Evolutionary conservation across 2,888 invertebrate species (phyloP).

Genomic region (Drosophila emarginata): DNA sequence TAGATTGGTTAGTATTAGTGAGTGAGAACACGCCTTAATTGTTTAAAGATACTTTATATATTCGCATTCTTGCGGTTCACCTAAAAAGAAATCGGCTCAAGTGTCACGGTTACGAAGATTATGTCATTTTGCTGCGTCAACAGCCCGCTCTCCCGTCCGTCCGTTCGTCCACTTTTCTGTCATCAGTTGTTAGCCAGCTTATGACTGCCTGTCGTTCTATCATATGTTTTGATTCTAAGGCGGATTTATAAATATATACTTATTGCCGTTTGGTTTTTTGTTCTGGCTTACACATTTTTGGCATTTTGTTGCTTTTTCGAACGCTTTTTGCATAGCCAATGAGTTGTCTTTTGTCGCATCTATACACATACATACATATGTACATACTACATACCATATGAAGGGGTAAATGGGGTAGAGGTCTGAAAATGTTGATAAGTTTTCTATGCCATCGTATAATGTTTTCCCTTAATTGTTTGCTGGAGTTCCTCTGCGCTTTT

Average conservation of each 20-base stretch:
- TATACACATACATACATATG: background rate
- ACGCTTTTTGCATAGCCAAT: slow-evolving; percentile 13
- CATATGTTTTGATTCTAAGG: slow-evolving; percentile 55
- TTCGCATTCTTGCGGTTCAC: slow-evolving; percentile 56
- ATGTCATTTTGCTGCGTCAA: slow-evolving; percentile 56
- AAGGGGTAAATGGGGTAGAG: background rate
- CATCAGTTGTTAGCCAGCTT: slow-evolving; percentile 35
- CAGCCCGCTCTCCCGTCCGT: slow-evolving; percentile 17
- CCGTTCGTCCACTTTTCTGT: slow-evolving; percentile 26
- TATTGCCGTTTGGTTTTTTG: slow-evolving; percentile 21
- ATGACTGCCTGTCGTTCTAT: slow-evolving; percentile 4
- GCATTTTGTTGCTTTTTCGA: slow-evolving; percentile 7
- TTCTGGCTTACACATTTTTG: slow-evolving; percentile 11
- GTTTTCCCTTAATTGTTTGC: slow-evolving; percentile 26
- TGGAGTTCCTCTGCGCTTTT: slow-evolving; percentile 11
- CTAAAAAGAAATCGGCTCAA: slow-evolving; percentile 53
- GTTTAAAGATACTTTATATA: slow-evolving; percentile 14
- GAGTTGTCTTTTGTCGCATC: slow-evolving; percentile 20
- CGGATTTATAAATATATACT: slow-evolving; percentile 43
- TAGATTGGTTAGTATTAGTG: slow-evolving; percentile 19
- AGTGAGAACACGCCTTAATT: slow-evolving; percentile 22
- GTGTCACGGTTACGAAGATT: slow-evolving; percentile 63
- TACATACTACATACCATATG: slow-evolving; percentile 11
- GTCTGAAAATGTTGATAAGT: slow-evolving; percentile 20
- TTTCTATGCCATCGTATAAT: slow-evolving; percentile 27